Base-by-base conservation (phyloP, 2,888 invertebrate species). In the Melinaea menophilus region DNA sequence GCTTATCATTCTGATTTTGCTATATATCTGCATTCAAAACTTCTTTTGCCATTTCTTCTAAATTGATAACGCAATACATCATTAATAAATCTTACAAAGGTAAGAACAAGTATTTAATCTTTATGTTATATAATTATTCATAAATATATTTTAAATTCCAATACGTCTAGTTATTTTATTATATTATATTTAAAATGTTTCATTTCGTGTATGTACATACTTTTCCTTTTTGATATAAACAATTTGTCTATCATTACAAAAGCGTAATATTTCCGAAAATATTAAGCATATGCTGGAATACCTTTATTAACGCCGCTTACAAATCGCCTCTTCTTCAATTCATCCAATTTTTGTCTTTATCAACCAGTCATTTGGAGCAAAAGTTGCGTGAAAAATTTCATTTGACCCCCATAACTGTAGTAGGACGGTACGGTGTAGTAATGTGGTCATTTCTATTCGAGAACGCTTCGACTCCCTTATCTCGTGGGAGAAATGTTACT, bases 381-480 rank as follows among this genome's bases (percentile, higher is more conserved):
- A 51, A 59, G 31, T 67, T 13, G 46, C 35, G 13, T 67, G 62
- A 47, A 35, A 31, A 22, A 22, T 34, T 56, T 62, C 56, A 11
- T 11, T 46, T 34, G 22, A 46, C 51, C 56, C 46, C 58, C 54
- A 63, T 67, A 67, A 67, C 65, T 67, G 65, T 63, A 55, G 58
- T 56, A 62, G 62, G 61, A 37, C 67, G 58, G 61, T 56, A 48
- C 61, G 59, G 65, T 61, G 59, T 65, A 55, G 54, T 67, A 67
- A 67, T 67, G 54, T 57, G 67, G 65, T 63, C 58, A 55, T 67
- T 67, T 59, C 63, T 67, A 67, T 67, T 67, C 67, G 61, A 61
- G 62, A 58, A 13, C 46, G 63, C 56, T 57, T 58, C 61, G 46
- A 48, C 64, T 64, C 56, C 59, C 56, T 59, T 59, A 62, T 61